Conservation (phyloP, 2,888 invertebrate species). For the Cheilosia urbana region DNA sequence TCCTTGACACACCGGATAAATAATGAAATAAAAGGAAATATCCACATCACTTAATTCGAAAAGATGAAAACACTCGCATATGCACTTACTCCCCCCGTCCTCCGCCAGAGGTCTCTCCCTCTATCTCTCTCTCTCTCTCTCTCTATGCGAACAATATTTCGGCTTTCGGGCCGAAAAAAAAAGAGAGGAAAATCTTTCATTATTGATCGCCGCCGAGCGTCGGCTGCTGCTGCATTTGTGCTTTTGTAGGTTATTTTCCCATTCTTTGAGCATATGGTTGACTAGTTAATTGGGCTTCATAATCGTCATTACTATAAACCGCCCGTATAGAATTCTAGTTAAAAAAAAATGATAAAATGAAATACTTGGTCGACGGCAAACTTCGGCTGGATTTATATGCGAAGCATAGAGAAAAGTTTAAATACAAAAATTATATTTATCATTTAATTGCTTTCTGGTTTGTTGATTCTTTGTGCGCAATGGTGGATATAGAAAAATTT, state of each 20-base stretch:
- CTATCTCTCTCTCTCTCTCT: too few species aligned
- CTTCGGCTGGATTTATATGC: constrained; percentile 4
- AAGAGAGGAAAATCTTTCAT: constrained; percentile 25
- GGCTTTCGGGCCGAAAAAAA: not conserved
- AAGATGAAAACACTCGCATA: constrained; percentile 35
- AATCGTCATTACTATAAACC: constrained; percentile 28
- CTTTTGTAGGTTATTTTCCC: constrained; percentile 36
- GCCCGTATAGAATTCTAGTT: constrained; percentile 11
- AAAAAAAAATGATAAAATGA: not conserved
- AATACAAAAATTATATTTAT: constrained; percentile 51
- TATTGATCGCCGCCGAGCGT: constrained; percentile 53
- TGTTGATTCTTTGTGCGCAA: constrained; percentile 25
- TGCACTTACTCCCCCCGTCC: not conserved
- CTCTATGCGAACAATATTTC: not conserved
- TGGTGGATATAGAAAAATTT: not conserved
- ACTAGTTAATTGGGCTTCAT: constrained; percentile 64
- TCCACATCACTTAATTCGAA: constrained; percentile 56
- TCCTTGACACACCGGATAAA: constrained; percentile 61
- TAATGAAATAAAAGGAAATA: constrained; percentile 48
- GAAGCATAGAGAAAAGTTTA: constrained; percentile 33
- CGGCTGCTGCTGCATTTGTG: constrained; percentile 7
- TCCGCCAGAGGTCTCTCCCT: not conserved
- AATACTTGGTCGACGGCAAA: constrained; percentile 7
- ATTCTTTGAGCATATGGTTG: constrained; percentile 54
- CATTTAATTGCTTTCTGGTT: constrained; percentile 61